phyloP scores from a whole-genome alignment of 2,888 invertebrate genomes.

The Cryptocheilus praepositus region DNA sequence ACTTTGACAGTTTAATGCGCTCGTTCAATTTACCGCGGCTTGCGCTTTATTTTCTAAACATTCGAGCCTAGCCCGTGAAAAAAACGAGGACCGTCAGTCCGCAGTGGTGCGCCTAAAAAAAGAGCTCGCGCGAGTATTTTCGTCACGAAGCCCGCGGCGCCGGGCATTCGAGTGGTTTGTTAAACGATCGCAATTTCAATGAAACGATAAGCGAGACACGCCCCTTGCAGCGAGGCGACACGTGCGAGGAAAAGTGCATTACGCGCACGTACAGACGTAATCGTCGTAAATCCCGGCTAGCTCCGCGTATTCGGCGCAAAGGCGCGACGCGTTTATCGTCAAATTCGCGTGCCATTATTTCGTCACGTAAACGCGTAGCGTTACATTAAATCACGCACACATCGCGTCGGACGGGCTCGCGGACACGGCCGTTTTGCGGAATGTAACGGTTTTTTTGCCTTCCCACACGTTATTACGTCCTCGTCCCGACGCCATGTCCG shows the following conservation, averaged over 20 bases:
- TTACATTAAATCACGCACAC: conserved; percentile 10
- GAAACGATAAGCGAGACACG: conserved; percentile 8
- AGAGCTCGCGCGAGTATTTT: too few species aligned
- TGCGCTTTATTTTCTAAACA: too few species aligned
- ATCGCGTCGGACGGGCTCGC: background rate
- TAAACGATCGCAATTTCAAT: background rate
- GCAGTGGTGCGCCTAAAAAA: too few species aligned
- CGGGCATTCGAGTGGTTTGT: too few species aligned
- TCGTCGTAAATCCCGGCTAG: conserved; percentile 3
- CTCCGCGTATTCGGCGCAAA: background rate
- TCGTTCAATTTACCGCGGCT: too few species aligned
- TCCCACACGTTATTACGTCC: background rate
- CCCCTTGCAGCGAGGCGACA: background rate
- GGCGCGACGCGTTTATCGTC: conserved; percentile 5
- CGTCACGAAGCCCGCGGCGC: too few species aligned
- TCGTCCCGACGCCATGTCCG: background rate
- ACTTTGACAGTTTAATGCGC: too few species aligned
- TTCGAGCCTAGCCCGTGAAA: too few species aligned
- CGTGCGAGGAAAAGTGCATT: background rate
- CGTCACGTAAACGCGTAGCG: background rate
- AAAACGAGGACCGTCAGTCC: too few species aligned
- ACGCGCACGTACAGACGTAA: background rate
- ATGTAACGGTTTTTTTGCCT: conserved; percentile 3
- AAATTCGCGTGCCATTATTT: conserved; percentile 4
- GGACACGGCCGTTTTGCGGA: conserved; percentile 1